Conservation (phyloP, 2,113 vertebrate species). For the Spea multiplicata region DNA sequence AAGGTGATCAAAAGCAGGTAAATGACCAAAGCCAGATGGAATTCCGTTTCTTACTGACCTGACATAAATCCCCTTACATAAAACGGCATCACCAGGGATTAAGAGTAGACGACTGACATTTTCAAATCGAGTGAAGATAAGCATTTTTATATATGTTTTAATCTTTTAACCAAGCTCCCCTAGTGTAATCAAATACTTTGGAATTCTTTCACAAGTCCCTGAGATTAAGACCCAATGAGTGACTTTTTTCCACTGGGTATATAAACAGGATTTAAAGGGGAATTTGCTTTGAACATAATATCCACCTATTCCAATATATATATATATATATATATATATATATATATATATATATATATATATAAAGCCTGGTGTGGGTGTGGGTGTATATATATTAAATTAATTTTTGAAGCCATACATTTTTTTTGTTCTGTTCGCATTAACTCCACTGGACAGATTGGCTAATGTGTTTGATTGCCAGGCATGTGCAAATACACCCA, state of each 20-base stretch:
- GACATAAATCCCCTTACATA: neutral
- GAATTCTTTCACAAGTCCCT: neutral
- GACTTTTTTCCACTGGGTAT: neutral
- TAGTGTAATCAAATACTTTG: neutral
- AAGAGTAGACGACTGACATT: neutral
- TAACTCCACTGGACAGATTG: too few species aligned
- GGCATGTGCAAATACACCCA: too few species aligned
- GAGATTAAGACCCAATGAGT: neutral
- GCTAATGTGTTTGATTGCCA: too few species aligned
- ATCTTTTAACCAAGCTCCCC: neutral
- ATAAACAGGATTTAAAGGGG: neutral
- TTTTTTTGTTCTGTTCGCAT: too few species aligned
- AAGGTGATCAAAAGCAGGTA: constrained; percentile 29
- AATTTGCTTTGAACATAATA: too few species aligned
- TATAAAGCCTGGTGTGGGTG: too few species aligned
- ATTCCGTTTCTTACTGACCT: neutral
- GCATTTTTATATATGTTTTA: constrained; percentile 6
- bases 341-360: too few species aligned
- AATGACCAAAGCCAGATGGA: neutral
- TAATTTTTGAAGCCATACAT: too few species aligned
- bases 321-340: too few species aligned
- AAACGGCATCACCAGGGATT: neutral
- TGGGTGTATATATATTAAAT: too few species aligned
- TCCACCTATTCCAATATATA: too few species aligned
- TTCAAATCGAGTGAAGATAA: neutral